Evolutionary conservation across 1,140 invertebrate genomes (phyloP), one percentile per base, ranked within the genome.

Genomic region (Drosophila asahinai): DNA sequence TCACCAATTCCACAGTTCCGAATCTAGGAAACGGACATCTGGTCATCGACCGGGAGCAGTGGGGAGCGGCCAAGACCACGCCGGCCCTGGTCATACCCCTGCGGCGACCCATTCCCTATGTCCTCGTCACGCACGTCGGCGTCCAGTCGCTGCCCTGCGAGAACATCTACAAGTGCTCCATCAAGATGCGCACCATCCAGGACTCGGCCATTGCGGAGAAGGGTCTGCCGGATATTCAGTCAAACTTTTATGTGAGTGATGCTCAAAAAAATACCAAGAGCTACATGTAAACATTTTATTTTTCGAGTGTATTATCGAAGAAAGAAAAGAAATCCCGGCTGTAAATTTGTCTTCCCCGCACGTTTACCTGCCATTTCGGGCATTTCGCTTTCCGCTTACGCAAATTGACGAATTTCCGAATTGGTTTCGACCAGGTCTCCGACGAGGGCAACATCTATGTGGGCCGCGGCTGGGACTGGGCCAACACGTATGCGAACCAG

Each of bases 391-490:
- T 40, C 49, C 60, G 61, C 51, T 83, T 72, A 60, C 71, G 63
- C 67, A 80, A 83, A 74, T 66, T 78, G 38, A 47, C 22, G 60
- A 70, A 51, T 74, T 63, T 68, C 80, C 54, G 38, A 65, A 36
- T 67, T 75, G 19, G 51, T 48, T 47, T 71, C 30, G 25, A 60
- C 4, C 68, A 95, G 58, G 93, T 95, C 17, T 95, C 95, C 4
- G 94, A 94, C 14, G 95, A 96, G 79, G 95, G 94, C 2, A 93
- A 93, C n/a, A 93, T 95, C 11, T 96, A 95, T 81, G 94, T 94
- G 62, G 95, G 94, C 15, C 93, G 95, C 51, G 95, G 95, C 27
- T 96, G 95, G 95, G 93, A 94, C 59, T 83, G 80, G 42, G 87
- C 93, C 25, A 95, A 95, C 42, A 93, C 94, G 25, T 94, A 95